Base-by-base conservation (phyloP, 2,888 invertebrate species). In the Muscina levida region DNA sequence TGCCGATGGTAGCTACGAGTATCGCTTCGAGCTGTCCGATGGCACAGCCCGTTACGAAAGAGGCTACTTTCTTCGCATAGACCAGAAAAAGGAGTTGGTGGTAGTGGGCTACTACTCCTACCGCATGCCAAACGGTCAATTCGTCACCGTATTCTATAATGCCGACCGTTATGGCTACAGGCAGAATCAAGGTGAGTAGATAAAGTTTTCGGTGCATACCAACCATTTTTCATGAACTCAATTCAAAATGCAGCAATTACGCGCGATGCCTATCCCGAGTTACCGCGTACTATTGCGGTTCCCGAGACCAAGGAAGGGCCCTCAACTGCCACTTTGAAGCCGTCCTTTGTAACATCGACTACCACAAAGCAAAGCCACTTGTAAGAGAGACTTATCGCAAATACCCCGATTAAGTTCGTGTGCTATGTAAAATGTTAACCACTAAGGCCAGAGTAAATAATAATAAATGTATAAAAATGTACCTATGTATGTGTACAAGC, bases 1-100 rank as follows among this genome's bases (percentile, higher is more conserved):
- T 83, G 87, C 88, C 19, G 89, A 89, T 75, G 89, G 89, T 26
- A 89, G 90, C 71, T 89, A 89, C 66, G 89, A 89, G 82, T 89
- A 85, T 62, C 87, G 90, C 1, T 89, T 86, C 44, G 89, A 89
- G 65, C 71, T 87, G 62, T 84, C 86, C 37, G 89, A 89, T 57
- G 89, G 87, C 2, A 87, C 88, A 0, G 87, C 88, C 0, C 89
- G 89, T 13, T 89, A 90, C 56, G 89, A 89, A 66, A 86, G 87
- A 10, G 90, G 89, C 6, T 89, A 88, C 66, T 88, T 90, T 13
- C 84, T 85, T 39, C 76, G 78, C 15, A 62, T 86, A 46, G 85
- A 89, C 44, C 83, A 88, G 56, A 77, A 85, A 4, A 87, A 86
- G 71, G 87, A 87, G 10, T 68, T 90, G 6, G 87, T 88, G 68